Percentiles rank a stretch among this genome's conserved stretches.
These are phyloP conservation scores for Ctenoplectra terminalis DNA, from an alignment of 1,140 invertebrate species.

Conservation along the genomic window DNA sequence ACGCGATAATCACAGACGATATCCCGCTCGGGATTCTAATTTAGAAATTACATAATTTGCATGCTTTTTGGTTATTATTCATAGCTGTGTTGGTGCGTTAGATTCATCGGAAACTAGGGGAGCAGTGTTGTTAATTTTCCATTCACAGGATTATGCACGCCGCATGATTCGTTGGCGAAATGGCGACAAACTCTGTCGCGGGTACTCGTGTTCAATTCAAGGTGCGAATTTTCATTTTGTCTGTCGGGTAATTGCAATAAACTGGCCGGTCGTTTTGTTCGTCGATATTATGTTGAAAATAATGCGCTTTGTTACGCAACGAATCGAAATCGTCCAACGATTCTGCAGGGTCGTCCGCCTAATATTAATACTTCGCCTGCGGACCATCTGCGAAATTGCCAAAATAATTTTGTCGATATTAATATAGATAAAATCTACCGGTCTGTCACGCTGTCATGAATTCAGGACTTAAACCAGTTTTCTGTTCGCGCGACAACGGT, in stretches of 20 bases:
- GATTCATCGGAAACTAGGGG: background rate
- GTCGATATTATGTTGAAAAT: background rate
- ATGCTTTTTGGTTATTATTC: conserved; percentile 21
- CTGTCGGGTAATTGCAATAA: background rate
- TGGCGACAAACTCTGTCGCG: background rate
- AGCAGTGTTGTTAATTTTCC: background rate
- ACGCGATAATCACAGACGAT: background rate
- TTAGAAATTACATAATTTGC: conserved; percentile 2
- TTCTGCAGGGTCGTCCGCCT: background rate
- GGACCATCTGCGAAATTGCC: conserved; percentile 3
- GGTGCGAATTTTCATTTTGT: background rate
- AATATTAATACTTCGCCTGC: background rate
- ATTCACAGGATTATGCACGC: background rate
- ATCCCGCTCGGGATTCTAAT: background rate
- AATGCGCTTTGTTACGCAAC: background rate
- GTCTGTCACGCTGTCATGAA: background rate
- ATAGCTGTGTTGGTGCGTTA: too few relatives aligned
- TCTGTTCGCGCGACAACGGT: background rate
- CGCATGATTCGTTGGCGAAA: background rate
- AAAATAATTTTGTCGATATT: conserved; percentile 17
- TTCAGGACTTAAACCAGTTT: background rate
- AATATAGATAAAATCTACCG: conserved; percentile 4
- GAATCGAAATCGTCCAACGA: background rate
- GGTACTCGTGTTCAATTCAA: background rate
- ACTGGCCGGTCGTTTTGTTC: background rate